Percentiles rank a stretch among this genome's conserved stretches.
Evolutionary conservation across 2,797 vertebrate genomes (phyloP).

Genomic region (Sciaenops ocellatus): DNA sequence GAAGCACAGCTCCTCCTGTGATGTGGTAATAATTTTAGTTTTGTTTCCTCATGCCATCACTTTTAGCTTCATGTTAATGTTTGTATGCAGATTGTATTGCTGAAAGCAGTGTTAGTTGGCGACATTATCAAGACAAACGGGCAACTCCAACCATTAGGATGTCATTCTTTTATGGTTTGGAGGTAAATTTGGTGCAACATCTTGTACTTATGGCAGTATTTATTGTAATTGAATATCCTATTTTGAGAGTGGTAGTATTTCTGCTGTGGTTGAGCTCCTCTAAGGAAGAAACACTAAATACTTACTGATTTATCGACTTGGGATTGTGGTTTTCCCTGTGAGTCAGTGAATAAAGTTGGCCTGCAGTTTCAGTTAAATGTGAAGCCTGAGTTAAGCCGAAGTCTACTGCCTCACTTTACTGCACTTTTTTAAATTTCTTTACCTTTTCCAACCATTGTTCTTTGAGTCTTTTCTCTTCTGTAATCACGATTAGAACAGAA

Average conservation of each 20-base stretch:
- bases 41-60: conserved; percentile 24
- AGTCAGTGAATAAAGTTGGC: neutral
- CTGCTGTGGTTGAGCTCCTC: neutral
- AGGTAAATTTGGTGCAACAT: neutral
- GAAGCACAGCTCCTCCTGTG: conserved; percentile 14
- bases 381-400: neutral
- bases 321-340: neutral
- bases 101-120: conserved; percentile 13
- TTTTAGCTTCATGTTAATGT: conserved; percentile 4
- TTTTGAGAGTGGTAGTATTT: conserved; percentile 3
- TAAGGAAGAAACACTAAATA: neutral
- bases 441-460: conserved; percentile 37
- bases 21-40: conserved; percentile 16
- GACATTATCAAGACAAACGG: neutral
- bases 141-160: neutral
- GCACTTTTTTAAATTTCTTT: conserved; percentile 12
- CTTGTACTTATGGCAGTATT: conserved; percentile 6
- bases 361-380: conserved; percentile 17
- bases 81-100: conserved; percentile 4
- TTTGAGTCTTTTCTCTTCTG: conserved; percentile 43
- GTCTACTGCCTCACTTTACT: neutral
- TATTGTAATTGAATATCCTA: conserved; percentile 2
- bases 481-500: conserved; percentile 63
- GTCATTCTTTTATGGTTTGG: neutral
- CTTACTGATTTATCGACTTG: conserved; percentile 1